Percentiles rank a stretch among this genome's conserved stretches.
phyloP scores from a whole-genome alignment of 1,140 invertebrate genomes.

The Dolichoris vasculosae region DNA sequence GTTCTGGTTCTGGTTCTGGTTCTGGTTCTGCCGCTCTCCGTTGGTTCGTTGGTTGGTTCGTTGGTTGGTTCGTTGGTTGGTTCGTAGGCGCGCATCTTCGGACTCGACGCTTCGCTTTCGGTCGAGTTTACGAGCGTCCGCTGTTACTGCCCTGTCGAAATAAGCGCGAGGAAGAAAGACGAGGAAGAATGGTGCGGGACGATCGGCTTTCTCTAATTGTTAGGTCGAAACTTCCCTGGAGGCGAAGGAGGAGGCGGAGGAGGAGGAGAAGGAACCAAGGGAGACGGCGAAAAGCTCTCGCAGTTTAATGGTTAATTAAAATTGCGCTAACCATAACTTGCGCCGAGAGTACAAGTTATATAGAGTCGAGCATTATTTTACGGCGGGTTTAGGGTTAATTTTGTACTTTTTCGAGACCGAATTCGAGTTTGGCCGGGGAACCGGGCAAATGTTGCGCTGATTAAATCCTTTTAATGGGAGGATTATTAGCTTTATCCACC shows the following conservation, averaged over 20 bases:
- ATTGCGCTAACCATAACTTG: background rate
- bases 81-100: background rate
- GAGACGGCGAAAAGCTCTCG: background rate
- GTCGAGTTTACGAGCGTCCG: conserved; percentile 19
- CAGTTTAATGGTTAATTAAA: conserved; percentile 33
- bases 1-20: too few species aligned
- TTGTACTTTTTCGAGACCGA: background rate
- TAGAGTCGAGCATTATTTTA: background rate
- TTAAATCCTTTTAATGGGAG: background rate
- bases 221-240: conserved; percentile 20
- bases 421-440: background rate
- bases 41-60: too few species aligned
- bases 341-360: background rate
- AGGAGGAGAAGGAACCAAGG: too few species aligned
- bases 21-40: too few species aligned
- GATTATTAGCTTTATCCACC: background rate
- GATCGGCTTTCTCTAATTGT: conserved; percentile 9
- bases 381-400: background rate
- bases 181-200: background rate
- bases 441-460: background rate
- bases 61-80: too few species aligned
- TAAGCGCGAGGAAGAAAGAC: background rate
- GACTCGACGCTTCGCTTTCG: background rate
- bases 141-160: background rate
- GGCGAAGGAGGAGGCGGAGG: too few species aligned